Percentiles rank a stretch among this genome's conserved stretches.
These are phyloP conservation scores for Leistus spinibarbis DNA, from an alignment of 2,888 invertebrate species.

Conservation along the genomic window DNA sequence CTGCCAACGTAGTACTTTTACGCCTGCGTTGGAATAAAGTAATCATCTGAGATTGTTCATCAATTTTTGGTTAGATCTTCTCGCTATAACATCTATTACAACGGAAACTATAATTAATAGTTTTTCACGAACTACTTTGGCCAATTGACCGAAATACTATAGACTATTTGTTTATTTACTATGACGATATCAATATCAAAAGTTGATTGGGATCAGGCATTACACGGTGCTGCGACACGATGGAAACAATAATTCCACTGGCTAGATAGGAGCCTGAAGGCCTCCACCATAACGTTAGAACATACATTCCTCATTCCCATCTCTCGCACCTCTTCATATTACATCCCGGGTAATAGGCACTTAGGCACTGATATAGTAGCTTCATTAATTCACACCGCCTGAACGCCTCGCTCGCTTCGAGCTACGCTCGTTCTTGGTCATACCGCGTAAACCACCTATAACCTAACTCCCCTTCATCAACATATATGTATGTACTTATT, in stretches of 20 bases:
- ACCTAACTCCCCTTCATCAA: background rate
- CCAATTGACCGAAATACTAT: too few relatives aligned
- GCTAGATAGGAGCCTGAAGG: background rate
- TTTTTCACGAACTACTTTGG: background rate
- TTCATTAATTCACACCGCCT: constrained; percentile 38
- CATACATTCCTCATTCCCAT: background rate
- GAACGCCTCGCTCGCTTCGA: constrained; percentile 8
- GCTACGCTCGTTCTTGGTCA: background rate
- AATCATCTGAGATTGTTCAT: constrained; percentile 6
- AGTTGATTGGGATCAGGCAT: constrained; percentile 27
- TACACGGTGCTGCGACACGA: constrained; percentile 1
- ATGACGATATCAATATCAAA: constrained; percentile 27
- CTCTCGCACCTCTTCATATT: constrained; percentile 31
- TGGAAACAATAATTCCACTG: constrained; percentile 27
- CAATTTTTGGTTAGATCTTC: too few relatives aligned
- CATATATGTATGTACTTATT: background rate
- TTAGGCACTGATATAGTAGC: constrained; percentile 40
- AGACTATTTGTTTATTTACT: too few relatives aligned
- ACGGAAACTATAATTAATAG: background rate
- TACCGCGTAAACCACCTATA: background rate
- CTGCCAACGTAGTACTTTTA: background rate
- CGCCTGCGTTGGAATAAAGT: background rate
- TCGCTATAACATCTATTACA: too few relatives aligned
- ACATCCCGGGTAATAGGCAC: constrained; percentile 39
- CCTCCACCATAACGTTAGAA: background rate